Base-by-base conservation (phyloP, 2,797 vertebrate genomes). In the Alosa sapidissima region DNA sequence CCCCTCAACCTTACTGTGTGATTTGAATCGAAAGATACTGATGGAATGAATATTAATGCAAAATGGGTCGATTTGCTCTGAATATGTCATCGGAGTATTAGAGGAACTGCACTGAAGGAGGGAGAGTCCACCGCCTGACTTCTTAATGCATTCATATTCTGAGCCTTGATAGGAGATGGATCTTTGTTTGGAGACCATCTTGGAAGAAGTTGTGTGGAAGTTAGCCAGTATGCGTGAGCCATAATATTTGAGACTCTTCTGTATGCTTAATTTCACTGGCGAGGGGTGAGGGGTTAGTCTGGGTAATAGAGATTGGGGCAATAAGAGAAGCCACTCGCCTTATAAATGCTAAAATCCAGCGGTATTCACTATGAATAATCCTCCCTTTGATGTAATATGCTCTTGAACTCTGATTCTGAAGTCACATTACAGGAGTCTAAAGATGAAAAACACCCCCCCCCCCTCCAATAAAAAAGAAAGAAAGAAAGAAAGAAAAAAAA, bases 361-460 rank as follows among this genome's bases (percentile, higher is more conserved):
- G 55, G 81, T 84, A 82, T 84, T 49, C 81, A 83, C 85, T 81
- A 89, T 65, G 85, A 84, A 82, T 47, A 88, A 85, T 81, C 62
- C 51, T 13, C 54, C 11, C 48, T 81, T 65, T 87, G 55, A 81
- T 85, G 78, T 81, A 86, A 88, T 84, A 16, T 83, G 85, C 83
- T 88, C 82, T 85, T 87, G 83, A 55, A 84, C 84, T 60, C 87
- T 81, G 86, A 86, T 82, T 11, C 49, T 3, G 58, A 52, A 54
- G 83, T 55, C 41, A 81, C 62, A 81, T 78, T 78, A 84, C 84
- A 78, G 88, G 83, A 88, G 86, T 54, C 82, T 75, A 58, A 47
- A 81, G 84, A 78, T 87, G 84, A 85, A 86, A 87, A 83, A 36
- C 13, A 81, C 11, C 5, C 13, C 28, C 5, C 2, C 68, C 36